A percentile compares a stretch with the other conserved stretches of the same genome.
These are phyloP conservation scores for Rotaria macrura DNA, from an alignment of 2,888 invertebrate genomes.

Conservation along the genomic window DNA sequence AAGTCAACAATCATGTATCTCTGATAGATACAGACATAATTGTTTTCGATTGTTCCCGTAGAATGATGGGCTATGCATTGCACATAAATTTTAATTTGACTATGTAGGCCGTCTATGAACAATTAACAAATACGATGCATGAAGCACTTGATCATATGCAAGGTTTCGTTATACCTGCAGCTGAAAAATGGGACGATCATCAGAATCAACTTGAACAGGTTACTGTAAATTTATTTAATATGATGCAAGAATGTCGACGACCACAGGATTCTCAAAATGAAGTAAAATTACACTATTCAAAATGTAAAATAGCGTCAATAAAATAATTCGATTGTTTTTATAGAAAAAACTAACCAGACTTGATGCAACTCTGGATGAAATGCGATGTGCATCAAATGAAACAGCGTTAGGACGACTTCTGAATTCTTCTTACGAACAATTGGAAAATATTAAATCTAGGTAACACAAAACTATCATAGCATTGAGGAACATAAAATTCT, in stretches of 20 bases:
- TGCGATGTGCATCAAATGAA: constrained; percentile 30
- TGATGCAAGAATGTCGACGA: constrained; percentile 43
- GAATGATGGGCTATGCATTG: too few species aligned
- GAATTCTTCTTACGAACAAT: neutral
- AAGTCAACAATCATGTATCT: too few species aligned
- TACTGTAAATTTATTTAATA: constrained; percentile 36
- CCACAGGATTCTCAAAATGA: constrained; percentile 46
- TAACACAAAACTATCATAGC: neutral
- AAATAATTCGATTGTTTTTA: neutral
- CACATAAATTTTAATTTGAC: too few species aligned
- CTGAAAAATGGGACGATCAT: constrained; percentile 24
- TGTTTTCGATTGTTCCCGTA: too few species aligned
- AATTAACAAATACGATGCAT: neutral
- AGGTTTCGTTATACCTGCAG: neutral
- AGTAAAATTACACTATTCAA: constrained; percentile 36
- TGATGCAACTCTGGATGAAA: constrained; percentile 30
- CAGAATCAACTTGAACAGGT: constrained; percentile 3
- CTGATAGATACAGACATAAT: too few species aligned
- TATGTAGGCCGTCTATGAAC: neutral
- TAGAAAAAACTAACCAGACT: constrained; percentile 29
- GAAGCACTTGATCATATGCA: neutral
- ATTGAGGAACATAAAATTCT: neutral
- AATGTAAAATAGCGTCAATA: neutral
- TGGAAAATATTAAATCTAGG: constrained; percentile 26
- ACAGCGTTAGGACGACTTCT: constrained; percentile 19